Evolutionary conservation across 2,888 invertebrate genomes (phyloP), one percentile per base, ranked within the genome.

Genomic region (Nebria salina): DNA sequence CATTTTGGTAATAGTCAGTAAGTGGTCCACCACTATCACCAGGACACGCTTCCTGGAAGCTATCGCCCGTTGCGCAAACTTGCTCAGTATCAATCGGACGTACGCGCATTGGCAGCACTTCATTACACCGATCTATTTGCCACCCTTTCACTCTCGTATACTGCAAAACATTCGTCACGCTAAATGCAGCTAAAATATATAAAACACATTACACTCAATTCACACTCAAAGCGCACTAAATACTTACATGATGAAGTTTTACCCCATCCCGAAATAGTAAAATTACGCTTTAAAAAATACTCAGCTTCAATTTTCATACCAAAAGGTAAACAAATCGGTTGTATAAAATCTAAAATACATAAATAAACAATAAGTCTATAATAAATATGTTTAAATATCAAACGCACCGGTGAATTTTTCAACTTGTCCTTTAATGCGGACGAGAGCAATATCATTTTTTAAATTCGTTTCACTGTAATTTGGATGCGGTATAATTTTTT

Each of bases 191-290:
- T 87, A 42, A 75, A 84, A 85, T 72, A 34, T 80, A 72, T n/a
- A 82, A 72, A 42, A 25, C 6, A 70, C 70, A 15, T 70, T 0
- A 70, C 6, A 72, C 7, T 8, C 26, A n/a, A 72, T 72, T 8
- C 20, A 0, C 20, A 20, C 20, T 20, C 20, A 5, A 4, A 34
- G 34, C n/a, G 34, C n/a, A 26, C 20, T 25, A 72, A 72, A 5
- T 34, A 88, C 86, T 89, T 87, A 91, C 93, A 90, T 79, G 88
- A 87, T 86, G 92, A 91, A 64, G 92, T 93, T 86, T 92, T 91
- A 26, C 95, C 95, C 95, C 95, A 95, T 0, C 95, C 95, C 13
- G 94, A 93, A 1, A 94, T 93, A 65, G 91, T 90, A 84, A 93
- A 91, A 84, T 90, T 88, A 83, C 87, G 86, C 0, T 83, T 82